Base-by-base conservation (phyloP, 2,888 invertebrate species). In the Apoderus coryli region DNA sequence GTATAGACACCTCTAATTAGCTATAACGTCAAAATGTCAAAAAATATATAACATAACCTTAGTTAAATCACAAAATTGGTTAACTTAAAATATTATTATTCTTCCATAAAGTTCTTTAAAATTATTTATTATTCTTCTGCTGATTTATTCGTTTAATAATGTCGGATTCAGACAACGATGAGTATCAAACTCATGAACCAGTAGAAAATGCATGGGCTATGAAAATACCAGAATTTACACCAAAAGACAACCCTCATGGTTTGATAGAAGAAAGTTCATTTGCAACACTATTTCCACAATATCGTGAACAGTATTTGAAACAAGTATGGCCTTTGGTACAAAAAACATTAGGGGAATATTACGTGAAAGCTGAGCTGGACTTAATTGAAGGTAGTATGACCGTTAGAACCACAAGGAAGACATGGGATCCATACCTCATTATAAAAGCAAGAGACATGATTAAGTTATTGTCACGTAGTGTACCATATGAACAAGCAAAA, bases 361-460 rank as follows among this genome's bases (percentile, higher is more conserved):
- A 72, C 42, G 58, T 96, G 6, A 75, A 77, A 47, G 88, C 84
- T 0, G 90, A 93, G 49, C 60, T 96, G 39, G 95, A 96, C 61
- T 64, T 92, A 2, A 69, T 93, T 4, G 93, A 95, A 64, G 77
- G 96, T 23, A 90, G 88, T 46, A 84, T 99, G 80, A 75, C 78
- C 1, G 98, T 99, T 0, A 71, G 69, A 55, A 98, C 98, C 0
- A 93, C 93, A 0, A 66, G 84, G 31, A 93, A 95, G 64, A 96
- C 96, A 1, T 98, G 90, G 90, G 98, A 99, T 63, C 98, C 98
- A 0, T 96, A 82, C 45, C 82, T 93, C 31, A 86, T 98, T 25
- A 69, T 99, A 14, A 96, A 96, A 63, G 90, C 93, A 0, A 68
- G 96, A 37, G 98, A 98, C 56, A 70, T 96, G 64, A 84, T 98